A percentile compares a stretch with the other conserved stretches of the same genome.
Conservation (phyloP, 2,797 vertebrate genomes). For the Holocentrus rufus region DNA sequence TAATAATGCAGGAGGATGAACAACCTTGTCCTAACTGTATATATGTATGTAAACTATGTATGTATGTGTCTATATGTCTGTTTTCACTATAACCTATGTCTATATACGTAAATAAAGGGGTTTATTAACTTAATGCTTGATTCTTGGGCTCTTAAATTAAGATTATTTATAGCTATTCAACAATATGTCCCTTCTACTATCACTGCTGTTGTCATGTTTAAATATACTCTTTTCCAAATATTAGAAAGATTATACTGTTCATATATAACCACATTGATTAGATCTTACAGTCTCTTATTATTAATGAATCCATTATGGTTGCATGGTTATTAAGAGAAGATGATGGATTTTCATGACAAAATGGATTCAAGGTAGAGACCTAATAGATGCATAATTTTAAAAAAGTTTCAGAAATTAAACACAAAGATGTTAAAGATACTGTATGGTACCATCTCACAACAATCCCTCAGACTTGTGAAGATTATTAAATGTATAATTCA, state of each 20-base stretch:
- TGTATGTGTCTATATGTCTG: conserved; percentile 82
- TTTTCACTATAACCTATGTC: conserved; percentile 88
- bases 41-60: conserved; percentile 83
- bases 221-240: background rate
- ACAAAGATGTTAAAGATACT: background rate
- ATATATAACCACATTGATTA: no score
- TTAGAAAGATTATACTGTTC: background rate
- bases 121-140: conserved; percentile 82
- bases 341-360: background rate
- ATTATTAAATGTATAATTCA: background rate
- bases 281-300: background rate
- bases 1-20: conserved; percentile 80
- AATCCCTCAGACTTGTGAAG: background rate
- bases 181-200: background rate
- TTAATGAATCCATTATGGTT: background rate
- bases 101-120: conserved; percentile 86
- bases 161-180: background rate
- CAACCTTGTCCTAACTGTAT: conserved; percentile 82
- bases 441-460: background rate
- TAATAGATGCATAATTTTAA: background rate
- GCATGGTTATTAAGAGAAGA: background rate
- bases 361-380: background rate
- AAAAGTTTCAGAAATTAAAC: background rate
- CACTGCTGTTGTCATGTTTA: background rate
- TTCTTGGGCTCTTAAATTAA: conserved; percentile 44